Percentiles rank a stretch among this genome's conserved stretches.
These are phyloP conservation scores for Chunga burmeisteri DNA, from an alignment of 2,113 vertebrate species.

Conservation along the genomic window DNA sequence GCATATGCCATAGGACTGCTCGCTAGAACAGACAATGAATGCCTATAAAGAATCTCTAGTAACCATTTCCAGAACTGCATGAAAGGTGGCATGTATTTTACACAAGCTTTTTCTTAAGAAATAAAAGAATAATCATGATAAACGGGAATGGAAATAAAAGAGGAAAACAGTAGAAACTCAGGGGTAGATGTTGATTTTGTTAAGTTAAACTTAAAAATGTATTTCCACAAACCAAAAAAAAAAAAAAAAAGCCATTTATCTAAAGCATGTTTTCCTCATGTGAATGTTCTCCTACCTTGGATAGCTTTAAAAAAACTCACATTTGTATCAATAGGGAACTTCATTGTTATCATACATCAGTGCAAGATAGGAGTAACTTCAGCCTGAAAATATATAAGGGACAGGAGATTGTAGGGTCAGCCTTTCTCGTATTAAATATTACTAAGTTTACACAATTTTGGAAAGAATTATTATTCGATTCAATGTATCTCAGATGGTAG, in stretches of 20 bases:
- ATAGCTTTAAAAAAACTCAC: not conserved
- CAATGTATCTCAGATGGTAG: not conserved
- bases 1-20: not conserved
- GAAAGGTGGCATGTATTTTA: not conserved
- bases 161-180: not conserved
- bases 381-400: not conserved
- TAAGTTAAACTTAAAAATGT: not conserved
- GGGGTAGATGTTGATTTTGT: not conserved
- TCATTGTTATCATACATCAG: not conserved
- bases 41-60: not conserved
- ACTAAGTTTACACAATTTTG: not conserved
- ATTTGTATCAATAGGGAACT: not conserved
- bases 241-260: not conserved
- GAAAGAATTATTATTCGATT: not conserved
- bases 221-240: not conserved
- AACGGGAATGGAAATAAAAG: not conserved
- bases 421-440: not conserved
- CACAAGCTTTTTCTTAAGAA: not conserved
- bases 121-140: not conserved
- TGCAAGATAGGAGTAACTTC: not conserved
- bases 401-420: not conserved
- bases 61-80: not conserved
- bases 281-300: not conserved
- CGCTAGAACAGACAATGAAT: not conserved
- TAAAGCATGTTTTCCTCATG: not conserved